Evolutionary conservation across 2,113 vertebrate genomes (phyloP).

Genomic region (Micronisus gabar): DNA sequence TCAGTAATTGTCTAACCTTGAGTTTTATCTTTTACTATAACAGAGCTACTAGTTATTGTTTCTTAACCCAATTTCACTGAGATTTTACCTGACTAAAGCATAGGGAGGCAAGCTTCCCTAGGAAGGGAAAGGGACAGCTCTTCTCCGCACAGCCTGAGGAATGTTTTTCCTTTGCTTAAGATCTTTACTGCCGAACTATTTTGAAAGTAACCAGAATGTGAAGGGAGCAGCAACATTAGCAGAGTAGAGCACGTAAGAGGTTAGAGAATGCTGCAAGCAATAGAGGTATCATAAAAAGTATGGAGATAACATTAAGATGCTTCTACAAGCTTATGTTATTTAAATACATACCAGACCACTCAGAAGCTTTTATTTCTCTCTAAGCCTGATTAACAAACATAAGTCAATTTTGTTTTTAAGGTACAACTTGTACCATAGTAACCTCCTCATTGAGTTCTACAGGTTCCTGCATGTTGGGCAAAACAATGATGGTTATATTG

Average conservation of each 20-base stretch:
- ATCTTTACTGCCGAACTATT: not conserved
- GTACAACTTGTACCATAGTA: not conserved
- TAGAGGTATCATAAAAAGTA: not conserved
- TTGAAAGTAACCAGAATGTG: not conserved
- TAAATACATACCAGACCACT: not conserved
- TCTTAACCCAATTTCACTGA: not conserved
- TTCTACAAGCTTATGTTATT: not conserved
- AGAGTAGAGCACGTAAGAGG: not conserved
- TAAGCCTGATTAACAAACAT: not conserved
- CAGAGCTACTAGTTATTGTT: not conserved
- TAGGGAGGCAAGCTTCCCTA: not conserved
- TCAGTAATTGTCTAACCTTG: not conserved
- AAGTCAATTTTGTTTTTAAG: not conserved
- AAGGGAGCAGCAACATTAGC: not conserved
- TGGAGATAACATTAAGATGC: not conserved
- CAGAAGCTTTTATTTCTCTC: not conserved
- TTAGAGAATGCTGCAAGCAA: not conserved
- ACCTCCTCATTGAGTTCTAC: not conserved
- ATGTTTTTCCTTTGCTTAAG: not conserved
- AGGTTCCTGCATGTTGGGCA: not conserved
- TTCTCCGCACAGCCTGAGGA: not conserved
- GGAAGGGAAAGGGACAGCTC: not conserved
- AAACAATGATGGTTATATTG: not conserved
- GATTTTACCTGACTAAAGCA: not conserved
- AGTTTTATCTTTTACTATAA: not conserved